Conservation (phyloP, 2,888 invertebrate genomes). For the Arge pagana region DNA sequence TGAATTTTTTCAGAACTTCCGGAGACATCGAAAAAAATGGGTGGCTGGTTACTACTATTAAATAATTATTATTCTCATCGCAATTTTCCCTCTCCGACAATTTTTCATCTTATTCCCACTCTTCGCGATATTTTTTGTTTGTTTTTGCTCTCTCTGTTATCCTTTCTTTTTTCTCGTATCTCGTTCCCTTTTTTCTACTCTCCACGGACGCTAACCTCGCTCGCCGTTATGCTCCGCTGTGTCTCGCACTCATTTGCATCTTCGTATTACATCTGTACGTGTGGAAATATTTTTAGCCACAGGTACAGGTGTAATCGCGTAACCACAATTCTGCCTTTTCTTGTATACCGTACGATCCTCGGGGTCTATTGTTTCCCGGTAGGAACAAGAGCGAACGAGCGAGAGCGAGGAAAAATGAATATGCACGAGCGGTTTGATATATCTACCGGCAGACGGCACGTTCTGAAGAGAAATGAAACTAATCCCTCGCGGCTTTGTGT, state of each 20-base stretch:
- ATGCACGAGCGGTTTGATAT: slow-evolving; percentile 16
- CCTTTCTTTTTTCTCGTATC: not conserved
- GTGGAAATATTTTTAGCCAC: not conserved
- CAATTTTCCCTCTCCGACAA: not conserved
- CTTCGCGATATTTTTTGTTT: not conserved
- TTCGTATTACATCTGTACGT: not conserved
- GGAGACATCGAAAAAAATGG: too few species aligned
- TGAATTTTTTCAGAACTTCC: too few species aligned
- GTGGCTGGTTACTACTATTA: too few species aligned
- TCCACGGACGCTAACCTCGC: slow-evolving; percentile 11
- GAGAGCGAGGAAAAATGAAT: slow-evolving; percentile 25
- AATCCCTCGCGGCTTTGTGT: too few species aligned
- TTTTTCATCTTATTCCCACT: not conserved
- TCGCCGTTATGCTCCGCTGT: slow-evolving; percentile 16
- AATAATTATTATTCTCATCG: not conserved
- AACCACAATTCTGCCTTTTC: slow-evolving; percentile 5
- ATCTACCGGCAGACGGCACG: slow-evolving; percentile 16
- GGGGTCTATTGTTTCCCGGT: slow-evolving; percentile 14
- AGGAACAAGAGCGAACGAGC: slow-evolving; percentile 1
- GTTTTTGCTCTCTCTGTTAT: not conserved
- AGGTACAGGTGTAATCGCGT: slow-evolving; percentile 6
- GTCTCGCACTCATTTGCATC: slow-evolving; percentile 5
- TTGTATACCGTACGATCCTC: not conserved
- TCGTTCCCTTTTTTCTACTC: not conserved
- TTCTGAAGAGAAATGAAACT: too few species aligned